These are phyloP conservation scores for Neoseiulus cucumeris DNA, from an alignment of 1,140 invertebrate genomes.

Conservation along the genomic window DNA sequence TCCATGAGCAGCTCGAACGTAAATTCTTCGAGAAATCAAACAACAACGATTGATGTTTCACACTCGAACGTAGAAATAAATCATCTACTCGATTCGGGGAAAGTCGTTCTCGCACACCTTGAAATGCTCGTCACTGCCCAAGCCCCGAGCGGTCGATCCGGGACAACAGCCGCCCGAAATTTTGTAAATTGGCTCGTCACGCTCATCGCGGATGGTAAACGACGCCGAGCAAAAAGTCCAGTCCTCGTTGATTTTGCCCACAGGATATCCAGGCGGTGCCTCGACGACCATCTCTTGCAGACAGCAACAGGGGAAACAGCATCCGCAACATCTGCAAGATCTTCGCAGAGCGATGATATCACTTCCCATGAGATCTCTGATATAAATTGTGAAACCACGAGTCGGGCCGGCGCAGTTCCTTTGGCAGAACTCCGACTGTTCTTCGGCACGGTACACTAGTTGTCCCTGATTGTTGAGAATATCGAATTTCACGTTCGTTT, in stretches of 20 bases:
- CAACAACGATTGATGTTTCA: no score
- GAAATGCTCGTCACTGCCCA: background rate
- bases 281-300: background rate
- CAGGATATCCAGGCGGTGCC: background rate
- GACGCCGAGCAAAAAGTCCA: background rate
- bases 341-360: background rate
- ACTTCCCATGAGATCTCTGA: background rate
- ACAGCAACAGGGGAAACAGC: background rate
- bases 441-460: background rate
- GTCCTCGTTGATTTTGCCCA: background rate
- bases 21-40: no score
- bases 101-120: no score
- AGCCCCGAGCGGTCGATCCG: background rate
- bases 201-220: background rate
- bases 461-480: background rate
- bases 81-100: no score
- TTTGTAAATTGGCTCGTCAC: background rate
- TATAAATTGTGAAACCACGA: background rate
- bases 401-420: background rate
- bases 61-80: no score
- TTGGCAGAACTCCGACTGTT: background rate
- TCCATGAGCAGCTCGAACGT: no score
- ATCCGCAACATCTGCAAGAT: background rate
- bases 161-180: background rate
- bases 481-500: background rate